phyloP scores from a whole-genome alignment of 2,797 vertebrate genomes.

The Gobio occitaniae region DNA sequence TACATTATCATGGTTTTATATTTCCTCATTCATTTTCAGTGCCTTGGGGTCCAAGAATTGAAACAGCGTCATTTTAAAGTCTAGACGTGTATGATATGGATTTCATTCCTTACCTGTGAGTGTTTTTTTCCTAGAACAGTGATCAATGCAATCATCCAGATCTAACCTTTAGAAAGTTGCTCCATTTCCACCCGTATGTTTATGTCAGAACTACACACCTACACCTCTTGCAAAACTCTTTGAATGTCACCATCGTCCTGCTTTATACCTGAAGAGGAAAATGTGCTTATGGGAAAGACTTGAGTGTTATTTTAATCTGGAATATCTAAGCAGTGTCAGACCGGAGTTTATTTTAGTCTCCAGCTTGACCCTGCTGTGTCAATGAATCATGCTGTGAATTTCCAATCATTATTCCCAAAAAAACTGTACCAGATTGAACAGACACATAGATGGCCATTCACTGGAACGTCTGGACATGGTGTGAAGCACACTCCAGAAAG shows the following conservation, averaged over 20 bases:
- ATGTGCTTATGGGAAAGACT: conserved; percentile 48
- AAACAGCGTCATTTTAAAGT: not conserved
- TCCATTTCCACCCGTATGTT: conserved; percentile 21
- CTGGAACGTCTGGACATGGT: conserved; percentile 44
- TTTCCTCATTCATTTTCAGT: not conserved
- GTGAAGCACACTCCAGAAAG: conserved; percentile 53
- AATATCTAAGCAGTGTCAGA: conserved; percentile 49
- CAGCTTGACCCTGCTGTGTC: conserved; percentile 55
- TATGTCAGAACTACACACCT: not conserved
- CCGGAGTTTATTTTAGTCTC: conserved; percentile 54
- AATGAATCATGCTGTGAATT: conserved; percentile 61
- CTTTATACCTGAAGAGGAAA: conserved; percentile 48
- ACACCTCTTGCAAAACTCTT: not conserved
- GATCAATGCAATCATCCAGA: conserved; percentile 9
- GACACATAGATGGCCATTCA: conserved; percentile 49
- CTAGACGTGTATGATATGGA: conserved; percentile 1
- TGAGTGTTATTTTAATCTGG: conserved; percentile 47
- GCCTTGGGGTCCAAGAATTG: not conserved
- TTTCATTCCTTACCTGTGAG: not conserved
- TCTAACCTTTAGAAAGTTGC: conserved; percentile 4
- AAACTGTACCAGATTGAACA: conserved; percentile 56
- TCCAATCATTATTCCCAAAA: conserved; percentile 59
- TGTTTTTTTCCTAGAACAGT: not conserved
- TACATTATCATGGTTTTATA: not conserved
- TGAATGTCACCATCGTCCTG: conserved; percentile 5